Base-by-base conservation (phyloP, 2,797 vertebrate species). In the Euthynnus affinis region DNA sequence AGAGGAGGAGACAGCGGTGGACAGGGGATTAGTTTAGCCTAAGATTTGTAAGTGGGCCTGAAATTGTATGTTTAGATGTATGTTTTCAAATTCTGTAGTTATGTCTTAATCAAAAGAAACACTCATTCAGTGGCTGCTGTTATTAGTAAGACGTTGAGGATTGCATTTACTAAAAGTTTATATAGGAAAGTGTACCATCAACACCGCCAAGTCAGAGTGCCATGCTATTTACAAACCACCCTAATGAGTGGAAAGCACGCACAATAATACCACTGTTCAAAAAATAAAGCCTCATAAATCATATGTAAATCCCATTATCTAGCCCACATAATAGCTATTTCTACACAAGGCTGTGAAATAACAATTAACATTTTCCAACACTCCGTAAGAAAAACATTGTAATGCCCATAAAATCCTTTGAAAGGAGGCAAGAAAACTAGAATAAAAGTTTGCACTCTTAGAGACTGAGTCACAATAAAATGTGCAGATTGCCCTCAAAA, bases 401-500 rank as follows among this genome's bases (percentile, higher is more conserved):
- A 27, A 40, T 17, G 15, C n/a, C 29, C 3, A 59, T 56, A 64
- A 84, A 79, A 55, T 58, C 32, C 6, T 46, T 81, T 72, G 14
- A 74, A 80, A 60, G n/a, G 34, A 68, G 59, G 15, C 57, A 44
- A 32, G 22, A 57, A 48, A 69, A 52, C 44, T 15, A 14, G 20
- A 78, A 76, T 61, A 20, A 51, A 70, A 71, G 55, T 74, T 74
- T 80, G 25, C 9, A 46, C 13, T 57, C 18, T 71, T 27, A 9
- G 34, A 32, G 29, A 32, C n/a, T n/a, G 14, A 80, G 32, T 29
- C 32, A 52, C 32, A 68, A 32, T n/a, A 72, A 76, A 74, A 81
- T 70, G 8, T 52, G 52, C 62, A 81, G 61, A 84, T 74, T 68
- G 55, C 12, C 48, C 65, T 71, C 44, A 72, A 78, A 82, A 53